Base-by-base conservation (phyloP, 2,797 vertebrate species). In the Apodemus agrarius region DNA sequence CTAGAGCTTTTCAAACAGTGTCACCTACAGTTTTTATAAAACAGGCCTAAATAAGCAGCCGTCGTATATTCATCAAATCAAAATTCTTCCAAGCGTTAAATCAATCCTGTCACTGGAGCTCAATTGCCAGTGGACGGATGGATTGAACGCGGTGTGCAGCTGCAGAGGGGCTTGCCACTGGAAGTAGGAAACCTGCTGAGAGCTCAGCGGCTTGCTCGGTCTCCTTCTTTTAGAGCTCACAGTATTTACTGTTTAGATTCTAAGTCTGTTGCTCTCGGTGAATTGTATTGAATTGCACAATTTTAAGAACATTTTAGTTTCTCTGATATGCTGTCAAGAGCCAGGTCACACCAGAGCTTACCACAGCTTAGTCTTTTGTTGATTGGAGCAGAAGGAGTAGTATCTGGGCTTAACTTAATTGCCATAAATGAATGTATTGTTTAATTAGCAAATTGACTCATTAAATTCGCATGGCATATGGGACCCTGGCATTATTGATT, bases 41-140 rank as follows among this genome's bases (percentile, higher is more conserved):
- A 93, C 72, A 78, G 80, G 92, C 96, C 37, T 96, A 97, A 97
- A 93, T 94, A 97, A 97, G 91, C 95, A 96, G 95, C 97, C 97
- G 93, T 97, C 96, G 82, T 92, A n/a, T 94, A 97, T 98, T 98
- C 96, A 96, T 97, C 97, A 98, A 89, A 96, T 95, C 94, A 90
- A 92, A 89, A 88, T 93, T 97, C 90, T 96, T 93, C 87, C 83
- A 94, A 93, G 83, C 97, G 93, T 96, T 98, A 97, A 97, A 96
- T 97, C 96, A 97, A 86, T 94, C 81, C 69, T n/a, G 69, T 95
- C 95, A 97, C 90, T 89, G 89, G 61, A 96, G 54, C 90, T 97
- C 97, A 97, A 97, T 94, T 96, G 96, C 75, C 90, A 92, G 96
- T 94, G 82, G 89, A 96, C 95, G 94, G 95, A 95, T 97, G 87